Evolutionary conservation across 2,113 vertebrate genomes (phyloP), one percentile per base, ranked within the genome.

Genomic region (Brachyhypopomus occidentalis): DNA sequence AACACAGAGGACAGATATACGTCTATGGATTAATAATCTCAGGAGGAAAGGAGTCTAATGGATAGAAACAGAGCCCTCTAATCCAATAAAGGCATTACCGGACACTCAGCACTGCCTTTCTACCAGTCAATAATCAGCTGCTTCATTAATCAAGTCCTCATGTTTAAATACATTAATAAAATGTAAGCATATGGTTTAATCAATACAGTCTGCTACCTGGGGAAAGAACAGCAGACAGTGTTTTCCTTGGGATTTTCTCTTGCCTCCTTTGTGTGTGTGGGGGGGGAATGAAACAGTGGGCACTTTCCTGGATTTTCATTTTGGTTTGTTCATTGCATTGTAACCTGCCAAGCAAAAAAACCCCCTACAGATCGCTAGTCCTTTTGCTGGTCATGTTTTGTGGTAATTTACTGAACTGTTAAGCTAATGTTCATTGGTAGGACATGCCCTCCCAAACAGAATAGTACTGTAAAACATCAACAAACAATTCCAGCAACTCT

Each of bases 121-220:
- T 83, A 86, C 52, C 72, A 83, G 80, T 84, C 79, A 77, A 72
- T 87, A 75, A 38, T 86, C 75, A 7, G 7, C 83, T 83, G 84
- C 73, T 80, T 86, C 8, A 83, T 89, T 91, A 85, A 83, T 86
- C 64, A 34, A 60, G 36, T 56, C 30, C 67, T 71, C 72, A 63
- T 80, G n/a, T 74, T 87, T 86, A 88, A 90, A 91, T 64, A 83
- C 84, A 85, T 88, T 79, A 75, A 88, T 87, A 87, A 86, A 87
- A 84, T 77, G 71, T 34, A 72, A 87, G 81, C 19, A 7, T 66
- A 84, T 69, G 78, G 81, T 88, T 90, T 82, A 85, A 89, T 88
- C 80, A 83, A 86, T 87, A 81, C 38, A 34, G 75, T n/a, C 79
- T 80, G 45, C 74, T 81, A 87, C 79, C 86, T 86, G 81, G 66